Conservation (phyloP, 2,113 vertebrate genomes). For the Calypte anna region DNA sequence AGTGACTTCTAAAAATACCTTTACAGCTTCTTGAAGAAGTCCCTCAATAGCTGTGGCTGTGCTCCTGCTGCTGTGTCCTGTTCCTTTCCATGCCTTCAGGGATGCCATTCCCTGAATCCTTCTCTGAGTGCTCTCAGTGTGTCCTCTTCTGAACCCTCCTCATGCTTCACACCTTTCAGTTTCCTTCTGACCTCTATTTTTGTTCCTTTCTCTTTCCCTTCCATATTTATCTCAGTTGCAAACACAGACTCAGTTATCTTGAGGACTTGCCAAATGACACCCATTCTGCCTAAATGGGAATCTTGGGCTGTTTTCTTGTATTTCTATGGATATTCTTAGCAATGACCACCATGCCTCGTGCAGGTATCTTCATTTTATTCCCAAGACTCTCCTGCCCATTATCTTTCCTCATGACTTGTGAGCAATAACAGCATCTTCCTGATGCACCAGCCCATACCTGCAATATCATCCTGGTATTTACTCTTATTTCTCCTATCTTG, state of each 20-base stretch:
- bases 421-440: background rate
- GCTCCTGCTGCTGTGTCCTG: background rate
- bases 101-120: background rate
- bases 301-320: background rate
- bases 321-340: background rate
- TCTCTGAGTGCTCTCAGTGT: too few relatives aligned
- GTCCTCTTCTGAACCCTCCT: too few relatives aligned
- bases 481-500: background rate
- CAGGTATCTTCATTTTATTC: background rate
- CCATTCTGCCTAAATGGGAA: background rate
- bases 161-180: background rate
- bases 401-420: background rate
- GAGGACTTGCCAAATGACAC: background rate
- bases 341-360: background rate
- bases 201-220: background rate
- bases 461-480: background rate
- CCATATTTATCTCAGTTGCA: background rate
- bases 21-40: background rate
- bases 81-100: background rate
- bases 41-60: background rate
- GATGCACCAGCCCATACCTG: background rate
- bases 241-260: background rate
- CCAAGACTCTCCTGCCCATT: background rate
- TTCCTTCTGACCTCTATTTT: background rate
- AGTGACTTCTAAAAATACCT: background rate